Percentiles rank a stretch among this genome's conserved stretches.
phyloP scores from a whole-genome alignment of 92 coral and sea anemone species.

The Porites evermanni region DNA sequence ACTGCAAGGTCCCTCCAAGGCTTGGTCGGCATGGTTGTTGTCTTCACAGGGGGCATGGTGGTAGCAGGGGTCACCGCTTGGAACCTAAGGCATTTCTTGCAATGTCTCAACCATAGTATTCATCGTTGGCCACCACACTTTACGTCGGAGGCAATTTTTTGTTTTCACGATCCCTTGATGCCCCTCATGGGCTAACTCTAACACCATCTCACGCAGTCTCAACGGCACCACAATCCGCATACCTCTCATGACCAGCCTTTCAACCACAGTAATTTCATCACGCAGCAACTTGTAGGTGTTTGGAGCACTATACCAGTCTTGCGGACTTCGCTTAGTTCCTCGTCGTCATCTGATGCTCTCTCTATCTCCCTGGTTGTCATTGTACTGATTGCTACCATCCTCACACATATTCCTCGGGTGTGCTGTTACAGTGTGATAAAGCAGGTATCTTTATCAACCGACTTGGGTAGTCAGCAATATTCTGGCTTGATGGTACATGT shows the following conservation, averaged over 20 bases:
- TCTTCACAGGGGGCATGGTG: constrained; percentile 43
- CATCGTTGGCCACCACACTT: background rate
- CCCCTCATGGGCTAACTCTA: constrained; percentile 38
- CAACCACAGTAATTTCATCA: constrained; percentile 26
- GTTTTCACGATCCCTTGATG: constrained; percentile 46
- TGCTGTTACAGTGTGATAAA: background rate
- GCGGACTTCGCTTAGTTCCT: constrained; percentile 20
- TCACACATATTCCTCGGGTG: background rate
- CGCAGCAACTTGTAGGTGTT: background rate
- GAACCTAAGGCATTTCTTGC: constrained; percentile 28
- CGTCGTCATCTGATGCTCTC: constrained; percentile 34
- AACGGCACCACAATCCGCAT: background rate
- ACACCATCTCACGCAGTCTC: constrained; percentile 32
- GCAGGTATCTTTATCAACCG: background rate
- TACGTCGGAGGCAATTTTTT: constrained; percentile 6
- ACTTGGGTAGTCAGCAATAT: constrained; percentile 29
- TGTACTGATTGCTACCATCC: constrained; percentile 42
- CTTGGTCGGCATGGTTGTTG: constrained; percentile 42
- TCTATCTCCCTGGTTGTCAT: constrained; percentile 47
- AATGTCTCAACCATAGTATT: constrained; percentile 25
- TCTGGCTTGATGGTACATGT: background rate
- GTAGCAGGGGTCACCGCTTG: constrained; percentile 48
- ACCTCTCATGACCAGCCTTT: constrained; percentile 21
- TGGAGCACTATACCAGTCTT: constrained; percentile 10
- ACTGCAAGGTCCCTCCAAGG: background rate